A percentile compares a stretch with the other conserved stretches of the same genome.
Conservation (phyloP, 2,888 invertebrate genomes). For the Eulithis prunata region DNA sequence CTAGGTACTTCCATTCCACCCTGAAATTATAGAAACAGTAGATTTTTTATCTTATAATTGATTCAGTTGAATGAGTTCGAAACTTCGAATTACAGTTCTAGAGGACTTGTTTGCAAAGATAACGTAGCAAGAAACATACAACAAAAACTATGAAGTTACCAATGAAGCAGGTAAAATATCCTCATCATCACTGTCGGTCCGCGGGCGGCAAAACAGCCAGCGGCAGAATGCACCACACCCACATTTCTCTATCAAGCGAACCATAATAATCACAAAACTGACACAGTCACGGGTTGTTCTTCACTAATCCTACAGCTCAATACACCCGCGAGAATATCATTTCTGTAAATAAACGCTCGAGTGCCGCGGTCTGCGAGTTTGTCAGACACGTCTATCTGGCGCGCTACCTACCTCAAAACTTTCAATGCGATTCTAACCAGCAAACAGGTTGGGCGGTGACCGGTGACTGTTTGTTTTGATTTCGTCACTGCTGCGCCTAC, state of each 20-base stretch:
- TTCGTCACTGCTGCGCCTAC: slow-evolving; percentile 18
- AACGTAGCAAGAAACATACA: neutral
- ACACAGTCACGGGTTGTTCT: slow-evolving; percentile 41
- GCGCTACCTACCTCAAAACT: slow-evolving; percentile 44
- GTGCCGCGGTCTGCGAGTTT: slow-evolving; percentile 13
- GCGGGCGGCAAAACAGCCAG: slow-evolving; percentile 67
- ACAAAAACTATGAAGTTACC: slow-evolving; percentile 33
- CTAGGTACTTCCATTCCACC: too few species aligned
- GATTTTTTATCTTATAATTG: too few species aligned
- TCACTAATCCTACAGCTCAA: slow-evolving; percentile 32
- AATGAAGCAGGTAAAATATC: slow-evolving; percentile 17
- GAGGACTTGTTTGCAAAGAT: neutral
- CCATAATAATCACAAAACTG: slow-evolving; percentile 50
- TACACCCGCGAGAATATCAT: slow-evolving; percentile 50
- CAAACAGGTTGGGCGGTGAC: slow-evolving; percentile 20
- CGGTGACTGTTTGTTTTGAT: slow-evolving; percentile 39
- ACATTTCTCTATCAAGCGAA: slow-evolving; percentile 62
- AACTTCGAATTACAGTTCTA: neutral
- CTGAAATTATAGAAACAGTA: too few species aligned
- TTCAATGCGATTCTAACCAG: slow-evolving; percentile 27
- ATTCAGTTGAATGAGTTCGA: too few species aligned
- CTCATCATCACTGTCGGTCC: slow-evolving; percentile 45
- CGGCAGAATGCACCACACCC: slow-evolving; percentile 70
- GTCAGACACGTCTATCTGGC: slow-evolving; percentile 42
- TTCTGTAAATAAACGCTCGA: slow-evolving; percentile 64